phyloP scores from a whole-genome alignment of 2,888 invertebrate species.

The Siphlonurus alternatus region DNA sequence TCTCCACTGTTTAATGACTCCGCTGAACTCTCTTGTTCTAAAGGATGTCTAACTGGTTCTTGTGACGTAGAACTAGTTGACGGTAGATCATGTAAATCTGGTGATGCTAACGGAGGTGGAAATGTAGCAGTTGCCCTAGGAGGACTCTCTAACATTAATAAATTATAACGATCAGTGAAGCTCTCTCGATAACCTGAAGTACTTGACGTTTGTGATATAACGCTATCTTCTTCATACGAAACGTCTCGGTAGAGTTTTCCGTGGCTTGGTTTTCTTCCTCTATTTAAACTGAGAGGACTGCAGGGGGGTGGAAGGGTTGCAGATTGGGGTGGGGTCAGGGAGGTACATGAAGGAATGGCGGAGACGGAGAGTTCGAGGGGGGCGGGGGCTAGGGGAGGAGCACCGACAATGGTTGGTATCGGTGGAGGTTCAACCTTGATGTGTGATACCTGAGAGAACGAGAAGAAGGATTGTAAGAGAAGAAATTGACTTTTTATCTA shows the following conservation, averaged over 20 bases:
- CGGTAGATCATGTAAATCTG: constrained; percentile 38
- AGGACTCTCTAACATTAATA: constrained; percentile 18
- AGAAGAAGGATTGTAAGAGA: too few relatives aligned
- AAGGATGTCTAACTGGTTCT: constrained; percentile 43
- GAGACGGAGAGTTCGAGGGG: constrained; percentile 12
- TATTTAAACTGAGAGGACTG: constrained; percentile 1
- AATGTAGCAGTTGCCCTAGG: constrained; percentile 16
- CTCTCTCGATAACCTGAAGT: constrained; percentile 71
- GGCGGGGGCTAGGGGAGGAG: constrained; percentile 17
- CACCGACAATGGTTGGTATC: constrained; percentile 14
- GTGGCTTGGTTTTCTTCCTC: not conserved
- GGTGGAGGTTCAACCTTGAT: constrained; percentile 29
- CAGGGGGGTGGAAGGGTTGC: constrained; percentile 6
- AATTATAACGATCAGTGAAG: constrained; percentile 27
- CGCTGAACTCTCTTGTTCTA: constrained; percentile 31
- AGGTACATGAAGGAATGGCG: constrained; percentile 17
- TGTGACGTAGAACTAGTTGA: constrained; percentile 39
- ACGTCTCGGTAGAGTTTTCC: constrained; percentile 13
- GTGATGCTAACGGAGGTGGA: constrained; percentile 44
- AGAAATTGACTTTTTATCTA: too few relatives aligned
- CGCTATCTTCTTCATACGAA: constrained; percentile 31
- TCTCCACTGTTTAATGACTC: constrained; percentile 32
- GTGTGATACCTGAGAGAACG: constrained; percentile 29
- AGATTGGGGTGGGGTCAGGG: constrained; percentile 20
- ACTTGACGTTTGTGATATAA: constrained; percentile 63